These are phyloP conservation scores for Diadema setosum DNA, from an alignment of 35 echinoderm and acorn worm species.

Conservation along the genomic window DNA sequence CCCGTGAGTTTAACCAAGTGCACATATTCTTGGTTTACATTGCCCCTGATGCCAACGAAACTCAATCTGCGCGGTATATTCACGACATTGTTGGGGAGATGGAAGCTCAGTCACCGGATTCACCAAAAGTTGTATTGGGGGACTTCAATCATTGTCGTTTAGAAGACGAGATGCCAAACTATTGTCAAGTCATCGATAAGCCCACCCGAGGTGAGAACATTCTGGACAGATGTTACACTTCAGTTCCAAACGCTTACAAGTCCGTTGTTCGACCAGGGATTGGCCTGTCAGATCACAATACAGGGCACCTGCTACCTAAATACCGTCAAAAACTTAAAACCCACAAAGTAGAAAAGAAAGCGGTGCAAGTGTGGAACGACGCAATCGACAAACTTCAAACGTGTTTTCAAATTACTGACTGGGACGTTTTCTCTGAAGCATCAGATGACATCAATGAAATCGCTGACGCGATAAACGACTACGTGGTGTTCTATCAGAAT, in stretches of 20 bases:
- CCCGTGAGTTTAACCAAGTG: slow-evolving; percentile 3
- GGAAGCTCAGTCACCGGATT: background rate
- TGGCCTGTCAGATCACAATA: background rate
- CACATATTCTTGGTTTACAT: background rate
- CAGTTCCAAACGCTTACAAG: background rate
- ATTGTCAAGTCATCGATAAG: background rate
- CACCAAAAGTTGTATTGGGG: background rate
- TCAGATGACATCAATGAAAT: too few relatives aligned
- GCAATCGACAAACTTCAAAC: too few relatives aligned
- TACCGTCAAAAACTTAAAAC: background rate
- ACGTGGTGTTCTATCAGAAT: too few relatives aligned
- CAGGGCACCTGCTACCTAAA: background rate
- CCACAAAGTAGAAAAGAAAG: background rate
- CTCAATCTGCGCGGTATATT: background rate
- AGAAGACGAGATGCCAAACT: background rate
- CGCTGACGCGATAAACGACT: too few relatives aligned
- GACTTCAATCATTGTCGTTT: background rate
- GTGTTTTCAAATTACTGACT: too few relatives aligned
- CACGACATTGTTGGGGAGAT: background rate
- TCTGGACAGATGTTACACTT: background rate
- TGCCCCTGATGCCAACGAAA: background rate
- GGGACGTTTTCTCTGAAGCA: too few relatives aligned
- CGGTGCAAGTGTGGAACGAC: too few relatives aligned
- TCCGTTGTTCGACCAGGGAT: background rate
- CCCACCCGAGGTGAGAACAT: too few relatives aligned